Evolutionary conservation across 2,888 invertebrate species (phyloP).

Genomic region (Orthosia gothica): DNA sequence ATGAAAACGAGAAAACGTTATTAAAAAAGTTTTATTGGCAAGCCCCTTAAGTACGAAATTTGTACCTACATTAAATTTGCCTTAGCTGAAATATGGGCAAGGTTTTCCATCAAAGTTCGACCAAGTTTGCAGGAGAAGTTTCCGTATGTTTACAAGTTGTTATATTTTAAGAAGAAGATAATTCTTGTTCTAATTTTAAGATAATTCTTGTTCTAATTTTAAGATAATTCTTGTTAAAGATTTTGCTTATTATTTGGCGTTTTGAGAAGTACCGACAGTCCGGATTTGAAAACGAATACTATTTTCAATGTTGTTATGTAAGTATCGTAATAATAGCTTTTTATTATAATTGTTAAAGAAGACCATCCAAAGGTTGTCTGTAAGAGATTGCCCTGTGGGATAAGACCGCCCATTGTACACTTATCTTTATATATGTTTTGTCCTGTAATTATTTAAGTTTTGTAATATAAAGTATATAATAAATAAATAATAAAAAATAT

Average conservation of each 20-base stretch:
- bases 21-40: slow-evolving; percentile 77
- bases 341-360: too few relatives aligned
- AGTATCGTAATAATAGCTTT: too few relatives aligned
- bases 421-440: too few relatives aligned
- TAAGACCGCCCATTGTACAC: too few relatives aligned
- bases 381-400: too few relatives aligned
- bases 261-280: not conserved
- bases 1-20: slow-evolving; percentile 68
- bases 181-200: slow-evolving; percentile 41
- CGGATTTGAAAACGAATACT: not conserved
- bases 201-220: too few relatives aligned
- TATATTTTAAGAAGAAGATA: slow-evolving; percentile 38
- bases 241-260: slow-evolving; percentile 6
- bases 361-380: too few relatives aligned
- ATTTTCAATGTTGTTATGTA: not conserved
- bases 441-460: too few relatives aligned
- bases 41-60: slow-evolving; percentile 44
- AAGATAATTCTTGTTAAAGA: not conserved
- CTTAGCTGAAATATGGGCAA: slow-evolving; percentile 45
- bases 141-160: slow-evolving; percentile 55
- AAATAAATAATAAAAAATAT: too few relatives aligned
- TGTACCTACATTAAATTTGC: slow-evolving; percentile 46
- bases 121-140: slow-evolving; percentile 45
- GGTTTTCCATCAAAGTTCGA: slow-evolving; percentile 64
- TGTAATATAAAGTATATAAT: too few relatives aligned